Conservation (phyloP, 2,113 vertebrate species). For the Grantiella picta region DNA sequence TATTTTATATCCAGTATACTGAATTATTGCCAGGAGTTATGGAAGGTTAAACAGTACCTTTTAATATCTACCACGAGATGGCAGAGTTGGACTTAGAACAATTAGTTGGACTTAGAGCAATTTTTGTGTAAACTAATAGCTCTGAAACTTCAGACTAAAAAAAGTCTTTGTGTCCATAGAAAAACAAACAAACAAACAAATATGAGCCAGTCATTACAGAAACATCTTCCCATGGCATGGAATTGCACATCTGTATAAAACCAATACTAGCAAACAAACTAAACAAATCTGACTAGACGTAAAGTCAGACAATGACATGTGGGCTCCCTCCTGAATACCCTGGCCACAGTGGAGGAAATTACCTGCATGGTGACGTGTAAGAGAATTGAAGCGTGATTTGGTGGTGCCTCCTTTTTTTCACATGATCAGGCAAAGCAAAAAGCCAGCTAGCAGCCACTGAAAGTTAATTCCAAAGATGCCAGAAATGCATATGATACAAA, state of each 20-base stretch:
- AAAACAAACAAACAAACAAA: not conserved
- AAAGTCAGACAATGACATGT: not conserved
- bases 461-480: not conserved
- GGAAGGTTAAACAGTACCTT: not conserved
- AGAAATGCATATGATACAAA: not conserved
- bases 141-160: not conserved
- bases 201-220: not conserved
- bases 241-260: not conserved
- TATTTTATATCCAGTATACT: not conserved
- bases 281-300: not conserved
- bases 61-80: slow-evolving; percentile 39
- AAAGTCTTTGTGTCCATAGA: not conserved
- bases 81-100: slow-evolving; percentile 16
- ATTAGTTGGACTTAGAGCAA: not conserved
- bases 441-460: not conserved
- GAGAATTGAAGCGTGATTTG: not conserved
- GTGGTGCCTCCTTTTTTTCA: not conserved
- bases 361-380: not conserved
- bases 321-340: not conserved
- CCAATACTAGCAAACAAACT: not conserved
- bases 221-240: not conserved
- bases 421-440: not conserved
- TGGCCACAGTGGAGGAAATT: not conserved
- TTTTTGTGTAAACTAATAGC: not conserved
- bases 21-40: accelerated